Evolutionary conservation across 2,888 invertebrate species (phyloP).

Genomic region (Protonemura montana): DNA sequence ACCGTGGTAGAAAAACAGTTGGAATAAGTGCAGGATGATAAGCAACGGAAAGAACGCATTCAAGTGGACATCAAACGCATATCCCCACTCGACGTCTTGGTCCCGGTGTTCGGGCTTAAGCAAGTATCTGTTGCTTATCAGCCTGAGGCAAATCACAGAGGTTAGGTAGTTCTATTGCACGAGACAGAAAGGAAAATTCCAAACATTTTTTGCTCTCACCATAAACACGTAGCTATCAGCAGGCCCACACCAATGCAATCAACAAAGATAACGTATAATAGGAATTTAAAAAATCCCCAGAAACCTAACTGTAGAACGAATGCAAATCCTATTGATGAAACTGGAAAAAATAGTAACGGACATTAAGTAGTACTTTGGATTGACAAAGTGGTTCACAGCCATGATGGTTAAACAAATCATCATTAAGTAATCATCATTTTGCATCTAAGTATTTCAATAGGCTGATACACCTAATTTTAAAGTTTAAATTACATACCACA

Average conservation of each 20-base stretch:
- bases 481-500: constrained; percentile 75
- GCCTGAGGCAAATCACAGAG: constrained; percentile 66
- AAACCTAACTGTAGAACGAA: constrained; percentile 76
- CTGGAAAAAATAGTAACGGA: constrained; percentile 64
- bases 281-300: constrained; percentile 78
- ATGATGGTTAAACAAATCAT: no score
- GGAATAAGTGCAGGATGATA: constrained; percentile 90
- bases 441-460: neutral
- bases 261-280: constrained; percentile 90
- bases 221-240: constrained; percentile 85
- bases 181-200: neutral
- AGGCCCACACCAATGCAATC: constrained; percentile 93
- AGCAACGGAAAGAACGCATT: constrained; percentile 99
- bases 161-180: no score
- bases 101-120: constrained; percentile 69
- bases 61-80: constrained; percentile 97
- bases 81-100: constrained; percentile 96
- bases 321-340: constrained; percentile 90
- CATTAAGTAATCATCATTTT: no score
- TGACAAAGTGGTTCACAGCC: no score
- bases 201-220: constrained; percentile 65
- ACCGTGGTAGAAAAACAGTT: constrained; percentile 88
- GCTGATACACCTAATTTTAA: no score
- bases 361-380: no score
- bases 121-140: constrained; percentile 80